Percentiles rank a stretch among this genome's conserved stretches.
Conservation (phyloP, 2,888 invertebrate species). For the Abrostola tripartita region DNA sequence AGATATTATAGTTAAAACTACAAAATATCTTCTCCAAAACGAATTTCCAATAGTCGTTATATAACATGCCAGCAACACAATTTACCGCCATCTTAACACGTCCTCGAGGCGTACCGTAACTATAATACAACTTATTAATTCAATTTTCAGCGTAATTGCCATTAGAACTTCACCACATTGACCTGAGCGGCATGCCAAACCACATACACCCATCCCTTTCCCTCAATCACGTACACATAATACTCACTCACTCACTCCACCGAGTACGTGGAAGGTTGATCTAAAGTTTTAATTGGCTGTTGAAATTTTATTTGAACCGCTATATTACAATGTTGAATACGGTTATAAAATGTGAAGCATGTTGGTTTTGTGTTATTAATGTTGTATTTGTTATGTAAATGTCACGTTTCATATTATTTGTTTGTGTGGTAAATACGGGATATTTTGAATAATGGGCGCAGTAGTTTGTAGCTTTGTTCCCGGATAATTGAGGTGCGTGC, state of each 20-base stretch:
- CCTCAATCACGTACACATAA: constrained; percentile 17
- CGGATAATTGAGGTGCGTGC: too few species aligned
- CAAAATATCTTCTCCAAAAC: too few species aligned
- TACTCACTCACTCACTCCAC: constrained; percentile 23
- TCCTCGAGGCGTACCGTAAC: constrained; percentile 19
- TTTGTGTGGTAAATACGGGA: constrained; percentile 18
- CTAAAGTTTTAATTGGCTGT: constrained; percentile 59
- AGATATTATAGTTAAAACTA: too few species aligned
- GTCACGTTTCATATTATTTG: constrained; percentile 7
- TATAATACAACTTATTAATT: constrained; percentile 54
- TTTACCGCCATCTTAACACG: constrained; percentile 22
- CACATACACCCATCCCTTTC: constrained; percentile 27
- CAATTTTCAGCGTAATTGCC: constrained; percentile 51
- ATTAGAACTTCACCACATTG: constrained; percentile 52
- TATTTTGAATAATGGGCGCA: not conserved
- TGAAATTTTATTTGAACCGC: constrained; percentile 55
- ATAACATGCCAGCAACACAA: constrained; percentile 6
- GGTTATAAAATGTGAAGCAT: constrained; percentile 28
- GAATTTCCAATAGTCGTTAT: not conserved
- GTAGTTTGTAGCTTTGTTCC: too few species aligned
- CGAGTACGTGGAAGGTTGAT: constrained; percentile 35
- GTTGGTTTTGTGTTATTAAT: constrained; percentile 41
- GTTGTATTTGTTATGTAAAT: constrained; percentile 20
- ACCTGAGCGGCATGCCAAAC: constrained; percentile 38
- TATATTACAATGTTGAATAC: constrained; percentile 38